phyloP scores from a whole-genome alignment of 2,888 invertebrate species.

The Nomada flava region DNA sequence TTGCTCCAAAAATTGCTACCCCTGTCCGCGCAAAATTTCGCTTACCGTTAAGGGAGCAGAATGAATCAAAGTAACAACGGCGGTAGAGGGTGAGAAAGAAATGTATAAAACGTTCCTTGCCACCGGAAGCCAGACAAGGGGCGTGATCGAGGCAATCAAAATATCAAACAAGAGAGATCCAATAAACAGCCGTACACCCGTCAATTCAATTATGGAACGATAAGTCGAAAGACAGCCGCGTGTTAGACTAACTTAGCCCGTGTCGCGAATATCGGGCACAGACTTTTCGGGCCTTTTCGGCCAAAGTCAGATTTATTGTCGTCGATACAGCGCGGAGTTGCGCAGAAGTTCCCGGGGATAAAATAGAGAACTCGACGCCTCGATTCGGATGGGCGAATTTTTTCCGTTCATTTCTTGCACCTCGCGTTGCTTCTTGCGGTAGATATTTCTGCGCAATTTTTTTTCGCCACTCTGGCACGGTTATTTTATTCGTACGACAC shows the following conservation, averaged over 20 bases:
- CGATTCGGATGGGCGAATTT: neutral
- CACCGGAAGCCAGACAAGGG: slow-evolving; percentile 73
- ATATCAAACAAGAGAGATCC: slow-evolving; percentile 73
- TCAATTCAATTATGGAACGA: slow-evolving; percentile 75
- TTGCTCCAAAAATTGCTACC: slow-evolving; percentile 53
- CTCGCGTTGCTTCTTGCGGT: too few species aligned
- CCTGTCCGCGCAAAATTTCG: neutral
- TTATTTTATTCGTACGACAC: too few species aligned
- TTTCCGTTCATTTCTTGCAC: too few species aligned
- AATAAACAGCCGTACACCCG: slow-evolving; percentile 77
- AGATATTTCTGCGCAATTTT: too few species aligned
- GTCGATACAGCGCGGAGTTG: neutral
- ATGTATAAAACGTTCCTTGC: too few species aligned
- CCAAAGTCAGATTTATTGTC: slow-evolving; percentile 10
- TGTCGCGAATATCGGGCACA: neutral
- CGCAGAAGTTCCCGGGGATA: neutral
- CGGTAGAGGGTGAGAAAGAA: neutral
- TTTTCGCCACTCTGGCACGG: too few species aligned
- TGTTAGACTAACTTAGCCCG: neutral
- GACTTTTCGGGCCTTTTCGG: neutral
- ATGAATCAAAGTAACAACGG: neutral
- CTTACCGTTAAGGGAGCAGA: neutral
- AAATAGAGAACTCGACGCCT: neutral
- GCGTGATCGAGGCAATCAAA: slow-evolving; percentile 80
- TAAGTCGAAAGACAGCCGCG: neutral